phyloP scores from a whole-genome alignment of 35 echinoderm and acorn worm species.

The Lytechinus variegatus region DNA sequence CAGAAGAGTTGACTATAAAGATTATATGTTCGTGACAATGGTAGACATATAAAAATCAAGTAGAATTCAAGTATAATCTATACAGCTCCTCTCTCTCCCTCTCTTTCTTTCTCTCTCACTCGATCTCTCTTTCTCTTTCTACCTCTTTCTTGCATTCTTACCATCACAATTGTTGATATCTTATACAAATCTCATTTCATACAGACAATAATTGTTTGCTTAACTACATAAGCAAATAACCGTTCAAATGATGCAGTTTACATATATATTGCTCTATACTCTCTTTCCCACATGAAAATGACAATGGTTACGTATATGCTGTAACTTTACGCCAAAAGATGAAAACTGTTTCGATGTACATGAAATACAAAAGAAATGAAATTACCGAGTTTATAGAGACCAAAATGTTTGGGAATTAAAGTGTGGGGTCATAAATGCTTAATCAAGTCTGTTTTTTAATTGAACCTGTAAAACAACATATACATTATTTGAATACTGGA shows the following conservation, averaged over 20 bases:
- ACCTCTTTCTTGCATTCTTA: too few species aligned
- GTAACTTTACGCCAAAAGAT: too few species aligned
- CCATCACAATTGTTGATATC: too few species aligned
- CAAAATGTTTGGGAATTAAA: too few species aligned
- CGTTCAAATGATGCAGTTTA: not conserved
- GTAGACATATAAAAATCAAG: conserved; percentile 5
- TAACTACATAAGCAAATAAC: not conserved
- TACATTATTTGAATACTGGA: not conserved
- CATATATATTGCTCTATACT: not conserved
- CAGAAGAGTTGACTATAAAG: conserved; percentile 10
- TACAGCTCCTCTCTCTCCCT: not conserved
- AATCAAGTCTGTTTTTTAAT: not conserved
- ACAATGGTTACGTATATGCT: not conserved
- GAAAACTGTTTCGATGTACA: not conserved
- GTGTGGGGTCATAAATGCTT: not conserved
- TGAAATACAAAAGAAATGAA: not conserved
- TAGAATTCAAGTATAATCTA: not conserved
- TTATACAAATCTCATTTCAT: not conserved
- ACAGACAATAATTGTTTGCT: not conserved
- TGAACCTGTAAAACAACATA: too few species aligned
- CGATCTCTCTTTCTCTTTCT: too few species aligned
- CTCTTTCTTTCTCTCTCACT: not conserved
- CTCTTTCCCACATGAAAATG: not conserved
- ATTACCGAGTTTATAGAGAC: not conserved
- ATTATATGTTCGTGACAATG: not conserved